These are phyloP conservation scores for Lophura nycthemera DNA, from an alignment of 2,113 vertebrate genomes.

Conservation along the genomic window DNA sequence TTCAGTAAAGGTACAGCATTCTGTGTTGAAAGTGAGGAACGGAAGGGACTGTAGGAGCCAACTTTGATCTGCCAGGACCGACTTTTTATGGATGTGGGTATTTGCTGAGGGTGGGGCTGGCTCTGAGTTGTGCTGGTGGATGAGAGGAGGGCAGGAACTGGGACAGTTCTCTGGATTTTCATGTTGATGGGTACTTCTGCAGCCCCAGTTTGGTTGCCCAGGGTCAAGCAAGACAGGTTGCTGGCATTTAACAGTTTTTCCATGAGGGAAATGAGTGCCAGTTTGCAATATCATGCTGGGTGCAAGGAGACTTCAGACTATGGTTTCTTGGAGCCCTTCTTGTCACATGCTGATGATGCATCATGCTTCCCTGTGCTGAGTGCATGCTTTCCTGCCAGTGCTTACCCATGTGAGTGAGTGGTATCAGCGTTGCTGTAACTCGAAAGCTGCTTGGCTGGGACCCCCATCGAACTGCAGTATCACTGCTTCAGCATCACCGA, in stretches of 20 bases:
- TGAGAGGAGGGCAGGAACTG: not conserved
- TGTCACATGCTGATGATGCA: not conserved
- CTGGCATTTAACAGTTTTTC: not conserved
- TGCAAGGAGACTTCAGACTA: not conserved
- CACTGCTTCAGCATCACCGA: not conserved
- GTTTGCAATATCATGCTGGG: not conserved
- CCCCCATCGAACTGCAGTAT: not conserved
- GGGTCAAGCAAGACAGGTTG: not conserved
- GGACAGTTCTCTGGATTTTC: not conserved
- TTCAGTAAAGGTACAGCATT: not conserved
- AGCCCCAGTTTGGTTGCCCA: not conserved
- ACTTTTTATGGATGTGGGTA: not conserved
- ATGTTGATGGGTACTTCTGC: not conserved
- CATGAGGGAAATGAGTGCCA: not conserved
- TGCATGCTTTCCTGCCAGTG: not conserved
- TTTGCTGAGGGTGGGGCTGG: not conserved
- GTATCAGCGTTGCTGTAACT: not conserved
- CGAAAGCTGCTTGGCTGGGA: not conserved
- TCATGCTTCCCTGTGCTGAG: not conserved
- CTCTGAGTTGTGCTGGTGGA: not conserved
- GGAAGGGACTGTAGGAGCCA: not conserved
- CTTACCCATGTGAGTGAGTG: accelerated
- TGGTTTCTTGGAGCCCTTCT: not conserved
- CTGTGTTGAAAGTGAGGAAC: not conserved
- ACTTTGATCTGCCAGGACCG: not conserved